Base-by-base conservation (phyloP, 2,888 invertebrate species). In the Chloromyia formosa region DNA sequence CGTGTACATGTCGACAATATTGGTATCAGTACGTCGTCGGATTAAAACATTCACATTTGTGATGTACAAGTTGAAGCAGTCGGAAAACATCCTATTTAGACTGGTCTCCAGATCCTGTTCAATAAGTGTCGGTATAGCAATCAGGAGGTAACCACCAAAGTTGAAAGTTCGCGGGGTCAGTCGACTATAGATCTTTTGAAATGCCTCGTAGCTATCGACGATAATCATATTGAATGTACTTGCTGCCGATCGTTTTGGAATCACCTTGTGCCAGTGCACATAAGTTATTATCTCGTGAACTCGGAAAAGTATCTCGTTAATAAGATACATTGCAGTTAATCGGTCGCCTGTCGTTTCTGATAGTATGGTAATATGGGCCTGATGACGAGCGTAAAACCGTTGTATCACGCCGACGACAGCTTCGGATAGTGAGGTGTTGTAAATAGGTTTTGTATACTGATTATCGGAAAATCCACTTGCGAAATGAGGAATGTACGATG, bases 11-110 rank as follows among this genome's bases (percentile, higher is more conserved):
- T 74, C 64, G 35, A 62, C 64, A 12, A 49, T 64, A 20, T 54
- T 35, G 1, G 1, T 49, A 40, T 20, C 4, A n/a, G 40, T 14
- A 4, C 40, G 10, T 16, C 54, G 14, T n/a, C 20, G 14, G 0
- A 83, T 74, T 16, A 82, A 77, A 1, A 84, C 78, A 68, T 81
- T 83, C 12, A 84, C 80, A 78, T 84, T 83, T 23, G 79, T 79
- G 54, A 83, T 80, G 56, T 82, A 84, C 3, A 82, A 77, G 4
- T 75, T 75, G n/a, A 82, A 81, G 0, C 84, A 80, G 0, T 83
- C 82, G 0, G 69, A 74, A 76, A 84, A 83, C 62, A 84, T 83
- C 1, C 75, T 74, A 22, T 78, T 18, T 20, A 74, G n/a, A 4
- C 10, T 45, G 5, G 9, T 1, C 1, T 56, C 58, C 18, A 20